Evolutionary conservation across 1,140 invertebrate genomes (phyloP).

Genomic region (Anthonomus grandis): DNA sequence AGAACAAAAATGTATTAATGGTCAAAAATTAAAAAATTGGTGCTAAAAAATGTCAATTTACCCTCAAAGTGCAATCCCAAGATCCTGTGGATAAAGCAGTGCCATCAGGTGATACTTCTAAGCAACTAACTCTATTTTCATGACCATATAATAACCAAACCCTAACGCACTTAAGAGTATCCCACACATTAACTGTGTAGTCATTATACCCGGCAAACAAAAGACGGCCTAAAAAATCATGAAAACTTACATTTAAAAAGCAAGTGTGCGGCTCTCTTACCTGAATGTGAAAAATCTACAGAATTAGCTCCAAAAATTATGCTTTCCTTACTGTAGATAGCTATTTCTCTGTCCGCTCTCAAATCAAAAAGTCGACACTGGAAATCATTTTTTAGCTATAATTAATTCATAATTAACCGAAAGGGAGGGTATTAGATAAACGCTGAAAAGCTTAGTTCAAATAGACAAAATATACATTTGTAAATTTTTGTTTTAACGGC

Average conservation of each 20-base stretch:
- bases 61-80: slow-evolving; percentile 95
- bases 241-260: no score
- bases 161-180: slow-evolving; percentile 90
- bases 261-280: no score
- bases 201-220: slow-evolving; percentile 99
- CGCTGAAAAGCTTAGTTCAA: no score
- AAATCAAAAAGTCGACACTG: slow-evolving; percentile 96
- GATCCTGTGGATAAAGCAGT: slow-evolving; percentile 95
- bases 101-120: slow-evolving; percentile 95
- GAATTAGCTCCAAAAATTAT: slow-evolving; percentile 98
- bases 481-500: no score
- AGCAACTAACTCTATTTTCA: slow-evolving; percentile 94
- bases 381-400: no score
- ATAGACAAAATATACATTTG: no score
- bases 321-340: slow-evolving; percentile 94
- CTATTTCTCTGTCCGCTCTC: slow-evolving; percentile 95
- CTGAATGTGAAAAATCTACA: slow-evolving; percentile 96
- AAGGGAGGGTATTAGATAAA: no score
- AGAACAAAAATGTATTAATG: no score
- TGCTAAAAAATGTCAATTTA: slow-evolving; percentile 53
- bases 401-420: no score
- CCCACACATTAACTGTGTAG: slow-evolving; percentile 98
- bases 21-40: neutral
- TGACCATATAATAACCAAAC: slow-evolving; percentile 94
- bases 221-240: slow-evolving; percentile 70